Evolutionary conservation across 2,888 invertebrate species (phyloP).

Genomic region (Nowickia ferox): DNA sequence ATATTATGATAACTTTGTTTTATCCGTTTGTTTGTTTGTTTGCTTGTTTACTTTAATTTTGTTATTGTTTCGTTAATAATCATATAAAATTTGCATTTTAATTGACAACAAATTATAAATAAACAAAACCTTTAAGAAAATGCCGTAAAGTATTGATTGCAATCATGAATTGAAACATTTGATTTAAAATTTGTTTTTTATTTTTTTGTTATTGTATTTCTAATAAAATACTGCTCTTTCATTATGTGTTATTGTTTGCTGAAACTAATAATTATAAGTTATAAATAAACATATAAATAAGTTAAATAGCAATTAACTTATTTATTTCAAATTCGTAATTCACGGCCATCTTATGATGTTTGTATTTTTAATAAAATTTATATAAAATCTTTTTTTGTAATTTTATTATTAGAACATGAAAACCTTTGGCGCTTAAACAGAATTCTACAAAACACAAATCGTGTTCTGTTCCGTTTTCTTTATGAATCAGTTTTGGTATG

Average conservation of each 20-base stretch:
- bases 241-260: conserved; percentile 38
- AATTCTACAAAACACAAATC: conserved; percentile 52
- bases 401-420: conserved; percentile 54
- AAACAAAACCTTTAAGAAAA: conserved; percentile 24
- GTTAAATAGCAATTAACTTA: neutral
- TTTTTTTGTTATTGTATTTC: neutral
- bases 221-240: conserved; percentile 27
- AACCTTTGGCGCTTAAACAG: conserved; percentile 61
- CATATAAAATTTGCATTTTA: conserved; percentile 70
- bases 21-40: neutral
- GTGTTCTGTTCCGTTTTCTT: conserved; percentile 55
- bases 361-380: conserved; percentile 57
- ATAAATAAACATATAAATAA: conserved; percentile 25
- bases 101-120: conserved; percentile 71
- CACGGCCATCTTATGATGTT: conserved; percentile 68
- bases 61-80: conserved; percentile 56
- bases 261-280: conserved; percentile 59
- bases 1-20: neutral
- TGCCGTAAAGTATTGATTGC: conserved; percentile 34
- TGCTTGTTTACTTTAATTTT: neutral
- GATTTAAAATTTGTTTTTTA: neutral
- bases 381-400: conserved; percentile 14
- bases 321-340: conserved; percentile 50
- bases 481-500: conserved; percentile 40
- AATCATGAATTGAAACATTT: conserved; percentile 29